phyloP scores from a whole-genome alignment of 2,113 vertebrate genomes.

The Campylomormyrus tamandua region DNA sequence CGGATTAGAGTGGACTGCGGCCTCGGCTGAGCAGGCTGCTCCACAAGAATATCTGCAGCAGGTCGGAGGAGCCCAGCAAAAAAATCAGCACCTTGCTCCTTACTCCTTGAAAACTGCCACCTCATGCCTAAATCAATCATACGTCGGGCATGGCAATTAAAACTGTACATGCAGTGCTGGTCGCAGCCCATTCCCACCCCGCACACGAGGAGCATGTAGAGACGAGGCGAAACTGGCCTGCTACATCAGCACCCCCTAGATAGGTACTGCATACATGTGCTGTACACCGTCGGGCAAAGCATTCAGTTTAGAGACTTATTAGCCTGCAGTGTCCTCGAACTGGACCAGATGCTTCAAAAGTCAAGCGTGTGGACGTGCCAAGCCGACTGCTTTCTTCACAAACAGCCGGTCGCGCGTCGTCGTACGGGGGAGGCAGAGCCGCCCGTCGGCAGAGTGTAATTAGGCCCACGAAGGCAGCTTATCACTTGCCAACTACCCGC shows the following conservation, averaged over 20 bases:
- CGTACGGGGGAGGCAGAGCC: not conserved
- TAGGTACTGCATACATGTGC: not conserved
- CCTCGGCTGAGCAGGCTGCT: slow-evolving; percentile 31
- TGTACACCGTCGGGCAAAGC: not conserved
- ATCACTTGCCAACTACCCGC: not conserved
- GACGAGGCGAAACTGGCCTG: not conserved
- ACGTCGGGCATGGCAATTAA: not conserved
- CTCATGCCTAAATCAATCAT: not conserved
- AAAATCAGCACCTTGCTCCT: not conserved
- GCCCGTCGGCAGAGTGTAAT: no score
- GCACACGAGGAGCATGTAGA: not conserved
- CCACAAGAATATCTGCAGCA: slow-evolving; percentile 17
- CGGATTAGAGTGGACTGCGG: slow-evolving; percentile 64
- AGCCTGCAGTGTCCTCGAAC: not conserved
- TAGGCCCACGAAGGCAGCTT: not conserved
- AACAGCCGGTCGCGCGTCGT: not conserved
- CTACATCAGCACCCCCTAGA: not conserved
- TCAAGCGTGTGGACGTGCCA: not conserved
- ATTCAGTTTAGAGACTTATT: not conserved
- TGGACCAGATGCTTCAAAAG: not conserved
- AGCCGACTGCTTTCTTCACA: not conserved
- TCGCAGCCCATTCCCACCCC: not conserved
- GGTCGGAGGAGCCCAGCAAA: not conserved
- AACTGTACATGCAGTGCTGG: not conserved
- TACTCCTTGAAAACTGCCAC: not conserved